These are phyloP conservation scores for Chaetops frenatus DNA, from an alignment of 2,113 vertebrate genomes.

Conservation along the genomic window DNA sequence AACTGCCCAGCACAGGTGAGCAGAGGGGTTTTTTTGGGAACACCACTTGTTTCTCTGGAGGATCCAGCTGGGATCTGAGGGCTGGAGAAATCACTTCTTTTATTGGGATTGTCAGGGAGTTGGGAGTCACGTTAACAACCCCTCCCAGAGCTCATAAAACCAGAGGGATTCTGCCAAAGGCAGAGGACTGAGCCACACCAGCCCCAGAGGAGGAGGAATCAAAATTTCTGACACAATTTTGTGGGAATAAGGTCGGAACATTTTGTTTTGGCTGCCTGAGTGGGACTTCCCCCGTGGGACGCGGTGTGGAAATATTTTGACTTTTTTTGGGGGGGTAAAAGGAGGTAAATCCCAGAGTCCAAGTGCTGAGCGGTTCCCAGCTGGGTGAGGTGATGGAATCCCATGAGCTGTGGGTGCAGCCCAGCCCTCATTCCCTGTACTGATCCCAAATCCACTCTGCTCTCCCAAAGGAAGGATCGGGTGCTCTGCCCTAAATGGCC, in stretches of 20 bases:
- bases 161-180: conserved; percentile 21
- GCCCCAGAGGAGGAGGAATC: background rate
- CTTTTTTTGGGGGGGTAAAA: background rate
- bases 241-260: conserved; percentile 48
- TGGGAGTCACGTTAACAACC: background rate
- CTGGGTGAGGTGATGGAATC: fast-evolving
- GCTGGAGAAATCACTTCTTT: background rate
- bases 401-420: background rate
- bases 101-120: background rate
- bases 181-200: background rate
- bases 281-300: background rate
- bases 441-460: background rate
- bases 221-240: background rate
- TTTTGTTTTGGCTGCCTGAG: conserved; percentile 32
- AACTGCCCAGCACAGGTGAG: background rate
- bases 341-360: background rate
- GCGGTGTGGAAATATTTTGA: background rate
- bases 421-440: background rate
- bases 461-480: background rate
- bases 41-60: background rate
- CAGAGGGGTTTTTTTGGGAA: background rate
- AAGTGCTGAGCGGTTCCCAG: background rate
- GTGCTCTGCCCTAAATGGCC: background rate
- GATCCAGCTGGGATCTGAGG: background rate
- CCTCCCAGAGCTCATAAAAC: conserved; percentile 15